These are phyloP conservation scores for Tauraco hartlaubi DNA, from an alignment of 2,797 vertebrate species.

Conservation along the genomic window DNA sequence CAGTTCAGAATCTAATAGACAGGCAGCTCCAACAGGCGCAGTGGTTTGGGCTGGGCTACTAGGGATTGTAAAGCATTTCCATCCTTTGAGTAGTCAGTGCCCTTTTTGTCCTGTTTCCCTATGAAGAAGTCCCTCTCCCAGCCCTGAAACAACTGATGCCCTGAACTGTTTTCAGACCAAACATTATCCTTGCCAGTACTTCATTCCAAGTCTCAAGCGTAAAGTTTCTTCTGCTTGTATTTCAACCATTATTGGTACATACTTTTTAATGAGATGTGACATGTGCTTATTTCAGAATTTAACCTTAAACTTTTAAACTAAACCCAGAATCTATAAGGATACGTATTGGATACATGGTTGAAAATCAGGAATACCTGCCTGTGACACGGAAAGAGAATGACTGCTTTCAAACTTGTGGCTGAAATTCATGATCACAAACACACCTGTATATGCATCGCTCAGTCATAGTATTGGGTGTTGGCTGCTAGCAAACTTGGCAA, in stretches of 20 bases:
- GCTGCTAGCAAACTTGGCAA: not conserved
- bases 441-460: not conserved
- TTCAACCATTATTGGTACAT: not conserved
- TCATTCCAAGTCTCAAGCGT: not conserved
- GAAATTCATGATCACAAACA: not conserved
- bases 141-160: not conserved
- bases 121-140: not conserved
- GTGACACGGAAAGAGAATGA: not conserved
- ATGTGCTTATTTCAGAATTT: not conserved
- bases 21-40: not conserved
- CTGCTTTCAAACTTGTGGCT: not conserved
- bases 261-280: not conserved
- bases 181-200: not conserved
- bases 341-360: not conserved
- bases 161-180: not conserved
- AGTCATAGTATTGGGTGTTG: not conserved
- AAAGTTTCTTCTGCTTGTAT: not conserved
- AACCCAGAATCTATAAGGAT: not conserved
- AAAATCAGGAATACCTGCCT: not conserved
- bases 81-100: not conserved
- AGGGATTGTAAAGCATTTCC: not conserved
- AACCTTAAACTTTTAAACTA: not conserved
- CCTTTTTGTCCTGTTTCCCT: not conserved
- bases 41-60: not conserved
- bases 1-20: not conserved